Conservation (phyloP, 2,888 invertebrate genomes). For the Drosophila melanosoma region DNA sequence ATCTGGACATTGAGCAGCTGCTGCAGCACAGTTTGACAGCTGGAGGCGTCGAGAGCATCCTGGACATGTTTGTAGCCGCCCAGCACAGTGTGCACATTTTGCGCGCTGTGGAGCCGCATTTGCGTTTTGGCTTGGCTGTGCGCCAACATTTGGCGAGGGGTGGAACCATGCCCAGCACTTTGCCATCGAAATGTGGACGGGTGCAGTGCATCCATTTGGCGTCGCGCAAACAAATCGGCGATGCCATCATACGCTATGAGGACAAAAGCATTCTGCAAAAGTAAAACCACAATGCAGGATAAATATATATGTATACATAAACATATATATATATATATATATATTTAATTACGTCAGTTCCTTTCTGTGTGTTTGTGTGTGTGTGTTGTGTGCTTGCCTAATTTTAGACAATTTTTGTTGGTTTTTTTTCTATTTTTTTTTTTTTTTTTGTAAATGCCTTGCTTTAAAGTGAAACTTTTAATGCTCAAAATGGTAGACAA, state of each 20-base stretch:
- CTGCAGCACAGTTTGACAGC: constrained; percentile 81
- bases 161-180: constrained; percentile 57
- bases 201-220: constrained; percentile 86
- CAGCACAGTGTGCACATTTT: constrained; percentile 89
- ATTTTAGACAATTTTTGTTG: constrained; percentile 40
- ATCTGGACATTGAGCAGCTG: constrained; percentile 88
- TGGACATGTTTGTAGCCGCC: constrained; percentile 89
- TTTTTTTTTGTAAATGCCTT: constrained; percentile 24
- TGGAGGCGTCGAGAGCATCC: constrained; percentile 86
- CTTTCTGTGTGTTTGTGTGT: constrained; percentile 45
- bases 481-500: constrained; percentile 68
- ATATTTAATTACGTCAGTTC: constrained; percentile 55
- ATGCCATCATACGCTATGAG: constrained; percentile 84
- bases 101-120: constrained; percentile 92
- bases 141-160: constrained; percentile 75
- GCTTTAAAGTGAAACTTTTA: constrained; percentile 79
- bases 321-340: constrained; percentile 10
- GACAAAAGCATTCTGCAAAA: constrained; percentile 83
- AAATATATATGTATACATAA: constrained; percentile 8
- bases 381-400: constrained; percentile 20
- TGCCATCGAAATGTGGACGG: constrained; percentile 56
- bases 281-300: constrained; percentile 41
- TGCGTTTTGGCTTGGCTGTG: constrained; percentile 86
- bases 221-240: constrained; percentile 85
- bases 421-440: constrained; percentile 24